Base-by-base conservation (phyloP, 2,888 invertebrate species). In the Blastobasis lacticolella region DNA sequence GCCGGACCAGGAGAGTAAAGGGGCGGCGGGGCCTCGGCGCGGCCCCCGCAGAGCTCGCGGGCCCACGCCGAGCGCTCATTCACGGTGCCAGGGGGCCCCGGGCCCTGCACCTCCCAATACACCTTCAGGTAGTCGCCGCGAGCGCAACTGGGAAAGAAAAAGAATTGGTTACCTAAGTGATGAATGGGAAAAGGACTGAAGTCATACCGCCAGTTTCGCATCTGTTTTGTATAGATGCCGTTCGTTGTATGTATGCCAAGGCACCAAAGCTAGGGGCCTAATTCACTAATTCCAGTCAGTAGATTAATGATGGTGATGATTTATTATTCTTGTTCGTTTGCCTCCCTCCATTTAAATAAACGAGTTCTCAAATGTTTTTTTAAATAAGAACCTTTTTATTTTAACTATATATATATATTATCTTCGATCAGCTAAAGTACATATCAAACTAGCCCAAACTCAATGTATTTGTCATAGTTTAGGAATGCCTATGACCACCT, bases 1-100 rank as follows among this genome's bases (percentile, higher is more conserved):
- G 91, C 92, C 1, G 93, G 91, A 38, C 93, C 92, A 8, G 94
- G 93, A 10, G 94, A 94, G 87, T 93, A 95, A 52, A 94, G 85
- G 8, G 93, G 91, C 55, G 91, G 91, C 38, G 94, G 94, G 46
- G 92, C 90, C 65, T 94, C 92, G 9, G 89, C 87, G 64, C 91
- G 78, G 59, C 89, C 85, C 6, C 95, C 95, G 67, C 95, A 95
- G 45, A 95, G 88, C 57, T 93, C 87, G 45, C 91, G 90, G 47
- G 94, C 92, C 92, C 94, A 94, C 8, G 91, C 92, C 5, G 94
- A 94, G 55, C 93, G 90, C 78, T 95, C 94, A 77, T 93, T 94
- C 67, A 95, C 91, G 37, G 90, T 90, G 0, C 91, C 91, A 54
- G 90, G 89, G 50, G 94, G 94, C 58, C 95, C 89, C 0, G 91